These are phyloP conservation scores for Condylura cristata DNA, from an alignment of 2,113 vertebrate genomes.

Conservation along the genomic window DNA sequence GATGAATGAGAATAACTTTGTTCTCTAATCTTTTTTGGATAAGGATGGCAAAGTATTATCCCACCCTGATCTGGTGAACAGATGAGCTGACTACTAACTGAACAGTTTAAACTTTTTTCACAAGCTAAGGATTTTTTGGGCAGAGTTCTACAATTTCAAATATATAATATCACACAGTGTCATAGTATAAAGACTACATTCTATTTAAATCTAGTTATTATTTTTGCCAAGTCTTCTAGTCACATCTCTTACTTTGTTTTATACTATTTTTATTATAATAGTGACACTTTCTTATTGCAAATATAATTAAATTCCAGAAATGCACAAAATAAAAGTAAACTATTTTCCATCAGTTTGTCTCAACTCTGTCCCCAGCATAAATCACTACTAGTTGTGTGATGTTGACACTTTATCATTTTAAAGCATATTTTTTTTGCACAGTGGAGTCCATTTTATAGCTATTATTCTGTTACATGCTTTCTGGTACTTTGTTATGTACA, in stretches of 20 bases:
- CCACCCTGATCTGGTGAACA: not conserved
- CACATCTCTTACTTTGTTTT: not conserved
- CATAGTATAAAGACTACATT: not conserved
- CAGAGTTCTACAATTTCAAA: not conserved
- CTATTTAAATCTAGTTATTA: not conserved
- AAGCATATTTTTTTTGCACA: not conserved
- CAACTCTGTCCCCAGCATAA: not conserved
- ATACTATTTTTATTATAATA: not conserved
- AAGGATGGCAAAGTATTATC: not conserved
- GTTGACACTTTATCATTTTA: not conserved
- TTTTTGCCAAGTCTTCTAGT: not conserved
- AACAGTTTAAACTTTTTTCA: not conserved
- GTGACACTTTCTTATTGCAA: not conserved
- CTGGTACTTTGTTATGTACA: not conserved
- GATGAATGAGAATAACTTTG: not conserved
- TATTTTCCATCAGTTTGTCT: not conserved
- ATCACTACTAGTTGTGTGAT: not conserved
- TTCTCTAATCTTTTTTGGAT: constrained; percentile 1
- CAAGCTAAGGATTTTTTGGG: not conserved
- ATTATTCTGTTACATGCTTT: not conserved
- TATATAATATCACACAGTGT: not conserved
- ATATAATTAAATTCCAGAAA: not conserved
- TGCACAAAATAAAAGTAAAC: not conserved
- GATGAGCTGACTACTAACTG: not conserved
- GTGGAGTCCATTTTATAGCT: not conserved